These are phyloP conservation scores for Calephelis virginiensis DNA, from an alignment of 1,140 invertebrate species.

Conservation along the genomic window DNA sequence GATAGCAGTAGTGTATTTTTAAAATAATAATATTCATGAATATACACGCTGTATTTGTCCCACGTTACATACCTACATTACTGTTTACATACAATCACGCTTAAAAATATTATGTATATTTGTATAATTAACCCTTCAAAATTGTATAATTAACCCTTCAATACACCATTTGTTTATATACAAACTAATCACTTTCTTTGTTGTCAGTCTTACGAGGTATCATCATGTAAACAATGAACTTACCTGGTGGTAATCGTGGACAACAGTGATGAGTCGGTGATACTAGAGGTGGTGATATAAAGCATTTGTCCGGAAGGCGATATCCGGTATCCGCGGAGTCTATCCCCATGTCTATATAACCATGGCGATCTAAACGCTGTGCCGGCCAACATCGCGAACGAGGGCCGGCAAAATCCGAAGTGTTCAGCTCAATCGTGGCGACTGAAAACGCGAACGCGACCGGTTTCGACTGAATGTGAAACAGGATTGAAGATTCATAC, in stretches of 20 bases:
- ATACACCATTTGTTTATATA: too few relatives aligned
- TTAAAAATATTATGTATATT: too few relatives aligned
- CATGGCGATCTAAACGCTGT: constrained; percentile 54
- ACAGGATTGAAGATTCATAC: constrained; percentile 45
- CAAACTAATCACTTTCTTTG: too few relatives aligned
- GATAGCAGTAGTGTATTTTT: too few relatives aligned
- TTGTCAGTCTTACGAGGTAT: too few relatives aligned
- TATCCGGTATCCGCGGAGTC: constrained; percentile 31
- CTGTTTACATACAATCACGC: too few relatives aligned
- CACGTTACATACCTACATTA: too few relatives aligned
- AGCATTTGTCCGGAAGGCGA: constrained; percentile 28
- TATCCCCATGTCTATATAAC: constrained; percentile 66
- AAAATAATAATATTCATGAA: too few relatives aligned
- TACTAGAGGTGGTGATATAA: constrained; percentile 30
- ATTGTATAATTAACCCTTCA: too few relatives aligned
- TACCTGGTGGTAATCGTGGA: constrained; percentile 3
- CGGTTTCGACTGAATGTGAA: constrained; percentile 42
- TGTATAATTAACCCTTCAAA: too few relatives aligned
- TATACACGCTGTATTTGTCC: too few relatives aligned
- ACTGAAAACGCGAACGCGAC: constrained; percentile 37
- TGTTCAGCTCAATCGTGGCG: constrained; percentile 52
- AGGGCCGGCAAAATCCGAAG: constrained; percentile 30
- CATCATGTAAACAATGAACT: neutral
- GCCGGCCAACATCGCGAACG: constrained; percentile 45
- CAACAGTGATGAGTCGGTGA: constrained; percentile 16